Base-by-base conservation (phyloP, 1,140 invertebrate genomes). In the Drosophila ogumai region DNA sequence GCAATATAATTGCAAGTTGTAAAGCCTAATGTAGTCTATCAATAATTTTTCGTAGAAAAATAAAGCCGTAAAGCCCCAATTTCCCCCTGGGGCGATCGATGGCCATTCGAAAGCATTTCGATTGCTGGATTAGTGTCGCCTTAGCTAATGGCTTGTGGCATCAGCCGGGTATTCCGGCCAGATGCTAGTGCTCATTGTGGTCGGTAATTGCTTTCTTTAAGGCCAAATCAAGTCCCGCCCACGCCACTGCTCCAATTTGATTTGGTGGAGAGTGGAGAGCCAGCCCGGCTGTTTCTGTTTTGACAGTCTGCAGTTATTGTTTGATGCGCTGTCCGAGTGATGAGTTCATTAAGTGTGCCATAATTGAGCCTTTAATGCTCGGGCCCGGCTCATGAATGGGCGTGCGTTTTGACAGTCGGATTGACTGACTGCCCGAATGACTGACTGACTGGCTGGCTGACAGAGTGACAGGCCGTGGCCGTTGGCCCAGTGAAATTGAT, bases 261-360 rank as follows among this genome's bases (percentile, higher is more conserved):
- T 84, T 80, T 84, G 66, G 46, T 38, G 44, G 76, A 55, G 52
- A 38, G 52, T 55, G 52, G 52, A 55, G 34, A 38, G 52, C 50
- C 31, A 19, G 49, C 17, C 31, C 1, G 54, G 12, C 32, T 41
- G 40, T n/a, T 28, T 28, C 25, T 85, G 75, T 90, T 90, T 90
- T 90, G 85, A 90, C 85, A 90, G 85, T 85, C 88, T 84, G 81
- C 86, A 90, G 81, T 90, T 90, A 85, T 90, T 79, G 85, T 75
- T 90, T 88, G 86, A 90, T 85, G 74, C 71, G 81, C 85, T 90
- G 84, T 88, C 84, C 84, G 55, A 79, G 85, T 90, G 85, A 90
- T 90, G 85, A 90, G 85, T 90, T 90, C 85, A 90, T 90, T 90
- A 90, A 90, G 85, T 72, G 81, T 71, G 72, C 80, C 78, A 90